Percentiles rank a stretch among this genome's conserved stretches.
Evolutionary conservation across 2,888 invertebrate genomes (phyloP).

Genomic region (Lepidochrysops patricia): DNA sequence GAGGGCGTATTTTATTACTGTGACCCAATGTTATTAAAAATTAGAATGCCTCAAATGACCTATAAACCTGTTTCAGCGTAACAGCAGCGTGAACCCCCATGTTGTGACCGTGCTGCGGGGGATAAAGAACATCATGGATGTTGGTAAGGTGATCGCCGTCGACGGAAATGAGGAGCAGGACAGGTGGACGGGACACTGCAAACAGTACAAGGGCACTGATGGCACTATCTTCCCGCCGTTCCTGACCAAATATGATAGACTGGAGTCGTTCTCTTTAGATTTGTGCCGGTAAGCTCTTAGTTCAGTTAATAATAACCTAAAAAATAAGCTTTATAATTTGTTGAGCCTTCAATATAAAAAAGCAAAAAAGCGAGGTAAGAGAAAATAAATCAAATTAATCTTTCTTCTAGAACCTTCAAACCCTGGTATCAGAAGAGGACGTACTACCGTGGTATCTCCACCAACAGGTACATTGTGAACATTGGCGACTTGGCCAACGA

Average conservation of each 20-base stretch:
- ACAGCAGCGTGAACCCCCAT: conserved; percentile 78
- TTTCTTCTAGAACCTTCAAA: conserved; percentile 69
- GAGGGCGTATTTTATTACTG: too few relatives aligned
- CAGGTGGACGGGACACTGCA: conserved; percentile 82
- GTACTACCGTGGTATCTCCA: conserved; percentile 79
- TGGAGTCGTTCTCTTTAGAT: conserved; percentile 83
- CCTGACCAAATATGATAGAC: conserved; percentile 75
- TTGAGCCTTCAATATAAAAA: too few relatives aligned
- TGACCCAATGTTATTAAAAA: too few relatives aligned
- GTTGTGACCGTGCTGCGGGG: conserved; percentile 85
- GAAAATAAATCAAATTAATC: too few relatives aligned
- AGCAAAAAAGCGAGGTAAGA: too few relatives aligned
- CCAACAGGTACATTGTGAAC: conserved; percentile 78
- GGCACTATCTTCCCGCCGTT: conserved; percentile 91
- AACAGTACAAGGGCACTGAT: conserved; percentile 86
- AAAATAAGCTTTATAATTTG: too few relatives aligned
- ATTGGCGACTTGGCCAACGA: conserved; percentile 81
- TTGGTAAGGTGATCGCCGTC: conserved; percentile 82
- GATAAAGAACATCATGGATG: conserved; percentile 78
- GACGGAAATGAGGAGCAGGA: conserved; percentile 77
- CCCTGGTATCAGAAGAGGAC: conserved; percentile 76
- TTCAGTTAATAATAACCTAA: too few relatives aligned
- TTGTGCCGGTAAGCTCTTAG: conserved; percentile 76
- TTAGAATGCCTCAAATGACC: too few relatives aligned
- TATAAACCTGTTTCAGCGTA: conserved; percentile 83